Percentiles rank a stretch among this genome's conserved stretches.
Conservation (phyloP, 2,113 vertebrate species). For the Silurus meridionalis region DNA sequence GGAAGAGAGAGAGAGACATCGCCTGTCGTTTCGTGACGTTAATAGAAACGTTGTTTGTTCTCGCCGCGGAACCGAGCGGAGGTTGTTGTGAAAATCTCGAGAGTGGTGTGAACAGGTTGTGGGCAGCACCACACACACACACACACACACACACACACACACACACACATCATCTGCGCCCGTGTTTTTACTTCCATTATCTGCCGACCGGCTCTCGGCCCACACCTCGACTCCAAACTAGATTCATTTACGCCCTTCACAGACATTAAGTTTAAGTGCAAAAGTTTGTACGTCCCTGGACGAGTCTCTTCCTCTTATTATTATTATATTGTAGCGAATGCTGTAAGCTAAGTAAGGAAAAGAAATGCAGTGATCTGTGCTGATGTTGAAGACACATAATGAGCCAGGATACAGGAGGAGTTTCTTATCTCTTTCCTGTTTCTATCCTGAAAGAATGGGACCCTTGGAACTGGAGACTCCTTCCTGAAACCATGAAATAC, state of each 20-base stretch:
- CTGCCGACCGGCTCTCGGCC: neutral
- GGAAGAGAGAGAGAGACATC: too few relatives aligned
- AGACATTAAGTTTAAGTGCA: neutral
- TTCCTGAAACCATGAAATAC: too few relatives aligned
- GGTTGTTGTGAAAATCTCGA: slow-evolving; percentile 30
- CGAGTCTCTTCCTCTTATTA: too few relatives aligned
- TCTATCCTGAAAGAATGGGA: too few relatives aligned
- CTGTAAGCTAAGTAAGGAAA: neutral
- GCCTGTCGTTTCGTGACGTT: slow-evolving; percentile 1
- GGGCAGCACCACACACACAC: slow-evolving; percentile 28
- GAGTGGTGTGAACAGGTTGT: slow-evolving; percentile 33
- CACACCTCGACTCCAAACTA: neutral
- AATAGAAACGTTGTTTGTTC: slow-evolving; percentile 8
- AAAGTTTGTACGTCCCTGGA: neutral
- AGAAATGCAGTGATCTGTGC: neutral
- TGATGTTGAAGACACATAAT: neutral
- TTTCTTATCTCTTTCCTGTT: too few relatives aligned
- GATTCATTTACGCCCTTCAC: neutral
- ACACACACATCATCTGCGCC: slow-evolving; percentile 25
- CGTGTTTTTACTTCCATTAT: slow-evolving; percentile 8
- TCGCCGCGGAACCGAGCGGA: neutral
- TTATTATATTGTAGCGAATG: neutral
- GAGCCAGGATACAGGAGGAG: too few relatives aligned
- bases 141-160: neutral
- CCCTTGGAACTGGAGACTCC: too few relatives aligned